Percentiles rank a stretch among this genome's conserved stretches.
phyloP scores from a whole-genome alignment of 2,113 vertebrate species.

The Cheilinus undulatus region DNA sequence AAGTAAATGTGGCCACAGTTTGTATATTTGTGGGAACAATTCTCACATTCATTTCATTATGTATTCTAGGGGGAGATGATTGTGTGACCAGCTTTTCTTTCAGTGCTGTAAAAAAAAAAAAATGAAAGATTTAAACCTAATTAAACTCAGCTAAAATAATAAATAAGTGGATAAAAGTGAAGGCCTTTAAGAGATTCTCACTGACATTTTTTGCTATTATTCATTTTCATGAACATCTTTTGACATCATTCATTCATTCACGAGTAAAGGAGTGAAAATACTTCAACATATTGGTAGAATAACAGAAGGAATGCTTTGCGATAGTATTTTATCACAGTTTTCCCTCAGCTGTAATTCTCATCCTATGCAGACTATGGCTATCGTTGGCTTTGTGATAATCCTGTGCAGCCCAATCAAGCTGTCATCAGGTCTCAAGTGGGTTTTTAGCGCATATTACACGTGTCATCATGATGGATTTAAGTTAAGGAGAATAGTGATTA shows the following conservation, averaged over 20 bases:
- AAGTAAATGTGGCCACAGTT: too few relatives aligned
- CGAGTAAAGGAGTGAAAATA: slow-evolving; percentile 19
- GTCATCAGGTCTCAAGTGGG: neutral
- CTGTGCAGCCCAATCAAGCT: neutral
- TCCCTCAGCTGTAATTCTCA: slow-evolving; percentile 27
- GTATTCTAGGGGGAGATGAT: neutral
- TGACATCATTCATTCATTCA: slow-evolving; percentile 45
- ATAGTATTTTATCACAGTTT: slow-evolving; percentile 38
- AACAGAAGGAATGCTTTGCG: slow-evolving; percentile 35
- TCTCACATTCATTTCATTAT: neutral
- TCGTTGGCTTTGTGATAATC: slow-evolving; percentile 1
- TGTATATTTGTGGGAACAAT: too few relatives aligned
- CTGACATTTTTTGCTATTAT: slow-evolving; percentile 12
- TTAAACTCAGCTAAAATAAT: slow-evolving; percentile 15
- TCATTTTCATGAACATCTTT: slow-evolving; percentile 2
- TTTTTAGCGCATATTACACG: neutral
- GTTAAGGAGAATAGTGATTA: slow-evolving; percentile 1
- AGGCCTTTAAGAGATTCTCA: slow-evolving; percentile 29
- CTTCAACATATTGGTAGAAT: slow-evolving; percentile 1
- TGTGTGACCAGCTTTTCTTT: neutral
- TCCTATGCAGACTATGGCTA: slow-evolving; percentile 45
- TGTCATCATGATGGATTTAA: neutral
- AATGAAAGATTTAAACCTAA: slow-evolving; percentile 5
- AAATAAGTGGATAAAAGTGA: slow-evolving; percentile 41
- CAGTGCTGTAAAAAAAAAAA: slow-evolving; percentile 10